Evolutionary conservation across 2,888 invertebrate species (phyloP), one percentile per base, ranked within the genome.

Genomic region (Tethea ocularis): DNA sequence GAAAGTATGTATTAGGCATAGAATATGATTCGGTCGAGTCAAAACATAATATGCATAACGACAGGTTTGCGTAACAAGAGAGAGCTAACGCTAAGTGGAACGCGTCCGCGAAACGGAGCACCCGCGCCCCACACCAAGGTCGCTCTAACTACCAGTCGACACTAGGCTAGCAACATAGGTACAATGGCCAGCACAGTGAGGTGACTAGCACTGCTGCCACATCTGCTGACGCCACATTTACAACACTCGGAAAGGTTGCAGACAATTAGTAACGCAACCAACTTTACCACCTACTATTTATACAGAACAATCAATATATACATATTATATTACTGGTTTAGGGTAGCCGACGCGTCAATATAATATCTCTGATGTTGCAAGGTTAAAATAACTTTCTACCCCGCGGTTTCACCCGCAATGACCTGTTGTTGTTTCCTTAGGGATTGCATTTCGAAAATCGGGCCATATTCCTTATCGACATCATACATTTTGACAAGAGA

Each of bases 21-120:
- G 20, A 46, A 82, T 84, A 82, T 83, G 78, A 87, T 86, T 88
- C 83, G 78, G 82, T 83, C 73, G 84, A 87, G 78, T 82, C 82
- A 84, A 83, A 86, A 83, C 90, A 88, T 91, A 91, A 90, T 87
- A 90, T 88, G 87, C 91, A 90, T 91, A 90, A 91, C 89, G 89
- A 82, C 86, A 86, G 80, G 86, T 91, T 92, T 92, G 91, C 92
- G 92, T 91, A 92, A 92, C 86, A 88, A 91, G 91, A 92, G 91
- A 92, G 91, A 92, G 91, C 88, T 87, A 82, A 79, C 80, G 80
- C 78, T 83, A 91, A 91, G 91, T 91, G 74, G 92, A 90, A 90
- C 90, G 84, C 84, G 87, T 81, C 88, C 88, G 88, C 88, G 83
- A 90, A 89, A 87, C 88, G 74, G 82, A 78, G 82, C 84, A 83